Percentiles rank a stretch among this genome's conserved stretches.
Conservation (phyloP, 1,140 invertebrate species). For the Drosophila equinoxialis region DNA sequence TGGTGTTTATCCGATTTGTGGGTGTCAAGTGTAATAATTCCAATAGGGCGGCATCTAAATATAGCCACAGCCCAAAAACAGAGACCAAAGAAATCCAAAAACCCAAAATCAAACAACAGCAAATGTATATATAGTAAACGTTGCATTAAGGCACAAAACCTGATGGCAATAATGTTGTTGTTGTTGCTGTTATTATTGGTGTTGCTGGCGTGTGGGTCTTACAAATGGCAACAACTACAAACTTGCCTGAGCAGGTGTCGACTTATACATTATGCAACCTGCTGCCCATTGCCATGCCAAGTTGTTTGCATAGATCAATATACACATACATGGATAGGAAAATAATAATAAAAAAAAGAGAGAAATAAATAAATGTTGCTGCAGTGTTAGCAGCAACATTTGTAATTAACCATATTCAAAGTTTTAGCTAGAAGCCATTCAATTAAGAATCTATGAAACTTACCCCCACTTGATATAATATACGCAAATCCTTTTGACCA, state of each 20-base stretch:
- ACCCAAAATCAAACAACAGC: constrained; percentile 14
- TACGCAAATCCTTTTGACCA: constrained; percentile 64
- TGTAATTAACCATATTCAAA: constrained; percentile 49
- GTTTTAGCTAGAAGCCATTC: constrained; percentile 8
- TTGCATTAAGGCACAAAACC: constrained; percentile 51
- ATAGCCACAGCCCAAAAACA: constrained; percentile 56
- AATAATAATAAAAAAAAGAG: too few species aligned
- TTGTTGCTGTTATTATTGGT: constrained; percentile 31
- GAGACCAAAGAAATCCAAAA: constrained; percentile 14
- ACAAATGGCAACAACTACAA: constrained; percentile 57
- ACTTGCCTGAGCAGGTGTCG: constrained; percentile 68
- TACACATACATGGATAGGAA: not conserved
- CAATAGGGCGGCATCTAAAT: constrained; percentile 75
- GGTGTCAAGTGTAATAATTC: constrained; percentile 75
- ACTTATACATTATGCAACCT: constrained; percentile 74
- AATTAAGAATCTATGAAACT: constrained; percentile 41
- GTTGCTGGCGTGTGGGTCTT: constrained; percentile 68
- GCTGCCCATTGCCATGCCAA: constrained; percentile 43
- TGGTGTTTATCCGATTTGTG: constrained; percentile 49
- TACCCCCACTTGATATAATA: constrained; percentile 82
- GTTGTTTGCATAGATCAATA: constrained; percentile 70
- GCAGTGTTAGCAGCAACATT: constrained; percentile 27
- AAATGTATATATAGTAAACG: constrained; percentile 27
- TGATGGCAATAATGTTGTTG: constrained; percentile 42
- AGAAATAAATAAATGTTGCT: not conserved